Evolutionary conservation across 1,140 invertebrate genomes (phyloP).

Genomic region (Trinorchestia longiramus): DNA sequence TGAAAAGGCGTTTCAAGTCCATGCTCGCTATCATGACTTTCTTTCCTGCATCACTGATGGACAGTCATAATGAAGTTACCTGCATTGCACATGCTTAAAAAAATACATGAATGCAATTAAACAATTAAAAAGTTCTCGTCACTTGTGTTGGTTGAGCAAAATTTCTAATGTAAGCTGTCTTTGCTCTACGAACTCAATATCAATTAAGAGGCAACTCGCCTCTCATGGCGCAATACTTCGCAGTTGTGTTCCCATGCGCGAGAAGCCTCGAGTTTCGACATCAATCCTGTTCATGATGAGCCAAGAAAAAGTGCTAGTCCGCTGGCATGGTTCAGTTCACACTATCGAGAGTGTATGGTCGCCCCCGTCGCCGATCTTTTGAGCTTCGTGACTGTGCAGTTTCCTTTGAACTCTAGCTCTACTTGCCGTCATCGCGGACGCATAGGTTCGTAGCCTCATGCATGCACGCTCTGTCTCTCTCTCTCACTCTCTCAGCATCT

Average conservation of each 20-base stretch:
- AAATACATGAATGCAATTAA: background rate
- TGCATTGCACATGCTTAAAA: background rate
- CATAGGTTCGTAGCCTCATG: conserved; percentile 24
- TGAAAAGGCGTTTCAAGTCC: background rate
- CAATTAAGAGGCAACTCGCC: background rate
- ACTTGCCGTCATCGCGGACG: conserved; percentile 47
- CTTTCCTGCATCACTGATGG: background rate
- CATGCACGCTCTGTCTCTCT: background rate
- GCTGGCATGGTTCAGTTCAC: conserved; percentile 53
- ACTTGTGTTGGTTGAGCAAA: background rate
- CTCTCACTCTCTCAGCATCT: background rate
- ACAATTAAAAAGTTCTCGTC: background rate
- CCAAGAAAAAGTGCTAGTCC: conserved; percentile 46
- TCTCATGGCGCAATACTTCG: conserved; percentile 8
- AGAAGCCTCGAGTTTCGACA: conserved; percentile 25
- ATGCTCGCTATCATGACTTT: background rate
- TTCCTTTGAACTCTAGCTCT: conserved; percentile 47
- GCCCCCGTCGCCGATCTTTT: conserved; percentile 53
- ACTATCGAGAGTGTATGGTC: conserved; percentile 55
- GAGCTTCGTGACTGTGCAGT: conserved; percentile 48
- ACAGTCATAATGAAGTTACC: background rate
- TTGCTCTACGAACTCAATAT: background rate
- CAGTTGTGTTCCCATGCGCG: conserved; percentile 37
- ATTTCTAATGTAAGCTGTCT: background rate
- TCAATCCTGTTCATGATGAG: conserved; percentile 51